Base-by-base conservation (phyloP, 2,113 vertebrate species). In the Sorex fumeus region DNA sequence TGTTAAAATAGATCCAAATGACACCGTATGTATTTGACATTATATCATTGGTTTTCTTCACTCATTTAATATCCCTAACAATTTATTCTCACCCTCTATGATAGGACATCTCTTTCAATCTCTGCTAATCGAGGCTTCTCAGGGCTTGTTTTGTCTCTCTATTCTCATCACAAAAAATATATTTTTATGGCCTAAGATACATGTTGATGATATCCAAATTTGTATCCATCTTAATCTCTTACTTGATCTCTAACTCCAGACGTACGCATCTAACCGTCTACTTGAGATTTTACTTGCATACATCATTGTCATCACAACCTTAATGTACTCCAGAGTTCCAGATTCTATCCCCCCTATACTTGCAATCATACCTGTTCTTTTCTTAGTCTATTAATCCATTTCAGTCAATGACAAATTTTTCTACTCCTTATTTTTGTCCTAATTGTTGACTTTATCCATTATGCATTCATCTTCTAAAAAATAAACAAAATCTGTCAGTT, bases 281-380 rank as follows among this genome's bases (percentile, higher is more conserved):
- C 62, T 32, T 87, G 64, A 69, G 43, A 34, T 88, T 91, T 89
- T 66, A 13, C 27, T 74, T 94, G 64, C 8, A 40, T 75, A 34
- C 13, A 11, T 60, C 28, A 15, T 23, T 70, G 16, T 23, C 13
- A 40, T 94, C 15, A 47, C 72, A 60, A 4, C 16, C 43, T 47
- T 86, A 70, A 18, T 74, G 43, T 57, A 36, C 6, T 60, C 16
- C 10, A 0, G 60, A 62, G 21, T 53, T 69, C 81, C 67, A 21
- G 30, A 77, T 57, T 82, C 23, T 71, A 19, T 88, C 75, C 64
- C 10, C 8, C 13, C n/a, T 72, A 2, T n/a, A 15, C 45, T 7
- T 64, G 78, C 71, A 66, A n/a, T 2, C 30, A 74, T 70, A 69
- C 6, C 1, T 50, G 1, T 47, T 87, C 27, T 6, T 71, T 47